phyloP scores from a whole-genome alignment of 2,797 vertebrate species.

The Simalia tracyae region DNA sequence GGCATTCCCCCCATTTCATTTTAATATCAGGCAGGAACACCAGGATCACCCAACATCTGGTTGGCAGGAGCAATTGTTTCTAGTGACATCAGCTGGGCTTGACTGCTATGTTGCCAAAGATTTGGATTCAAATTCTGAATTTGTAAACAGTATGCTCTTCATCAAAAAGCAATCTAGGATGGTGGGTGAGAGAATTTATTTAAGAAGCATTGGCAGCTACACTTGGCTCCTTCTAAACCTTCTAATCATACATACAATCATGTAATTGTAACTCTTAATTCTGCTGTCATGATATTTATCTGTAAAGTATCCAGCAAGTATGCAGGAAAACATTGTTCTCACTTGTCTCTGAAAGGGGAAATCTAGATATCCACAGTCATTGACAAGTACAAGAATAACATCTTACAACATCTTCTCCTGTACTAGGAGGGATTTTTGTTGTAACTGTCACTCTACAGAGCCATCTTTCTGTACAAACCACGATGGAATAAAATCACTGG shows the following conservation, averaged over 20 bases:
- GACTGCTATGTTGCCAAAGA: neutral
- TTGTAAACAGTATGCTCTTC: neutral
- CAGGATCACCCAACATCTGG: neutral
- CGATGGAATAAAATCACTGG: neutral
- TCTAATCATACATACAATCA: conserved; percentile 7
- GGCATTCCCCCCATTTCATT: neutral
- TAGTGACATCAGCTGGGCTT: neutral
- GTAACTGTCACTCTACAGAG: neutral
- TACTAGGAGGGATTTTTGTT: neutral
- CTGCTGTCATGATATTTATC: conserved; percentile 17
- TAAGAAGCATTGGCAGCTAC: neutral
- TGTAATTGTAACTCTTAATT: conserved; percentile 10
- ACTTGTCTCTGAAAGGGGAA: conserved; percentile 1
- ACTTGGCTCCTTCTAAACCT: neutral
- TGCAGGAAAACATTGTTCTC: conserved; percentile 1
- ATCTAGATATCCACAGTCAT: neutral
- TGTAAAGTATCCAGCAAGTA: conserved; percentile 1
- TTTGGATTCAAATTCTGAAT: neutral
- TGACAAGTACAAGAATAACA: neutral
- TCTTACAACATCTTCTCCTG: neutral
- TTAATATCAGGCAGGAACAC: neutral
- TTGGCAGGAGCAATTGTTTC: neutral
- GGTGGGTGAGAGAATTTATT: neutral
- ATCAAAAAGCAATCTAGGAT: neutral
- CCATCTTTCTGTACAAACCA: neutral